Evolutionary conservation across 2,888 invertebrate genomes (phyloP), one percentile per base, ranked within the genome.

Genomic region (Protodeltote pygarga): DNA sequence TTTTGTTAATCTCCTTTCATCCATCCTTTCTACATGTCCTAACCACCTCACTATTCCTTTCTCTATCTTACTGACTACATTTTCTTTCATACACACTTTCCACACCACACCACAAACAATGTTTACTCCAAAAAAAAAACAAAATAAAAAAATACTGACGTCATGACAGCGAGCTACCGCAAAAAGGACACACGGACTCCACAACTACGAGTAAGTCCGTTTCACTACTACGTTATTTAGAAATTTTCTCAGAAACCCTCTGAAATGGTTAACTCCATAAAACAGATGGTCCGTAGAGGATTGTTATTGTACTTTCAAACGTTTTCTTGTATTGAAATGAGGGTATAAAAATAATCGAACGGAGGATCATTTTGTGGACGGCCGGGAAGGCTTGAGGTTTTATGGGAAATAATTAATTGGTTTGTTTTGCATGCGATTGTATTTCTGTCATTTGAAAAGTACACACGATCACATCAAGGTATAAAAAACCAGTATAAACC

Each of bases 311-410:
- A 55, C 46, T 44, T 55, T 44, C 33, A 41, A 48, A 38, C 16
- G 16, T 32, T 31, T n/a, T 21, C 35, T 32, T 21, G 35, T 48
- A 53, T 32, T 29, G 49, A 38, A 66, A 62, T 34, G 41, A 20
- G 37, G 34, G 44, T 47, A 62, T 50, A 47, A 66, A 63, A 66
- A 55, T 63, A 66, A 63, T 55, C 57, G 51, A 50, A 62, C 35
- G 1, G 33, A 34, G 42, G 55, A 40, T 63, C 28, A 57, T 55
- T 55, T 34, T 31, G 37, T 17, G 29, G 40, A 13, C 9, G 34
- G 42, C 29, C 45, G 46, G 33, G 13, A 46, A 10, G 11, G 6
- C 10, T 10, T 33, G 19, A 17, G 34, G 9, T 14, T 25, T 20
- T 53, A 39, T 19, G 33, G 11, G 9, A 15, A 52, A 5, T 11